These are phyloP conservation scores for Chloroceryle aenea DNA, from an alignment of 2,113 vertebrate species.

Conservation along the genomic window DNA sequence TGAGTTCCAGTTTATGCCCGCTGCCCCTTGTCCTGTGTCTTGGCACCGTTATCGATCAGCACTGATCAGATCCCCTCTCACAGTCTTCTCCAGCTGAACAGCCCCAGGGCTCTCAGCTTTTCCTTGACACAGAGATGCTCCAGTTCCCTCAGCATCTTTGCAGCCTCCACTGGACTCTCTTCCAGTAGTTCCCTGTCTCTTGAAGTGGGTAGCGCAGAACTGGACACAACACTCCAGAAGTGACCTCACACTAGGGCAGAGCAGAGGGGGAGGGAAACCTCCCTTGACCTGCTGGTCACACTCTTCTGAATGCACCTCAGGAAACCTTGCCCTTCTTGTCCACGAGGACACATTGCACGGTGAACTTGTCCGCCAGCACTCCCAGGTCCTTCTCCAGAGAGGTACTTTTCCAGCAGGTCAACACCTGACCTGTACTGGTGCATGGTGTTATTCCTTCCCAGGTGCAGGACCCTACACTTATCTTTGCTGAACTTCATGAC, in stretches of 20 bases:
- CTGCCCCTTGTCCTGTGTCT: neutral
- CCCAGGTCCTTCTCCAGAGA: neutral
- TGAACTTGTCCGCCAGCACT: neutral
- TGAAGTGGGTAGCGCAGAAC: neutral
- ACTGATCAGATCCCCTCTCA: neutral
- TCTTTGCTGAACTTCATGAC: neutral
- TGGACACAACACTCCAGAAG: neutral
- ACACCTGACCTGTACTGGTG: neutral
- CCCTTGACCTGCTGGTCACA: neutral
- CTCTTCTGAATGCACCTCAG: neutral
- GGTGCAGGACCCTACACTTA: neutral
- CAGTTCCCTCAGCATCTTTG: neutral
- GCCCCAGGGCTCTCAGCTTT: too few species aligned
- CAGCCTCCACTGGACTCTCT: neutral
- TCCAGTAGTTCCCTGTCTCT: neutral
- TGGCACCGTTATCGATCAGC: neutral
- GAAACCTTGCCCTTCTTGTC: neutral
- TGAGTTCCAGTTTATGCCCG: neutral
- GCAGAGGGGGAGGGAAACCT: too few species aligned
- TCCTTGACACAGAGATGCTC: neutral
- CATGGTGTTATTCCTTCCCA: neutral
- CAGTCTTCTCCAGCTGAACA: too few species aligned
- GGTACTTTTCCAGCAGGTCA: neutral
- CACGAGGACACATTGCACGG: neutral
- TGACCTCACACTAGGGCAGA: neutral